Evolutionary conservation across 2,113 vertebrate genomes (phyloP), one percentile per base, ranked within the genome.

Genomic region (Rhinogobius similis): DNA sequence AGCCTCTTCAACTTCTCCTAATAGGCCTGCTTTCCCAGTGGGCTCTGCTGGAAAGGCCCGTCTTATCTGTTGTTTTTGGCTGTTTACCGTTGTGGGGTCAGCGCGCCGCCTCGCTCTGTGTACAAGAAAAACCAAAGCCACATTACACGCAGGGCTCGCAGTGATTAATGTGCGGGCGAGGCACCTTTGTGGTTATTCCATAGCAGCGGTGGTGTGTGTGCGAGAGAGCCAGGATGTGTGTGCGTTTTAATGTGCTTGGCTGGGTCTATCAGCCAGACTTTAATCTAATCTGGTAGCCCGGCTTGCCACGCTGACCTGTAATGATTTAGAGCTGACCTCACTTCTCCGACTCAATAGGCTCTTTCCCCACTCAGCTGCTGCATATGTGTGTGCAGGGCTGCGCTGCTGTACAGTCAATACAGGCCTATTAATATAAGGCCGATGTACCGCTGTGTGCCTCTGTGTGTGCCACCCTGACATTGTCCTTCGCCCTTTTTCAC

Each of bases 271-370:
- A 90, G 75, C 61, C 67, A 64, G 84, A 82, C 79, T 86, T 83
- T 87, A 88, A 90, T 89, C 79, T 87, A 89, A 91, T 91, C 81
- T 86, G 85, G 81, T 88, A 78, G 74, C 84, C 70, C 79, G 78
- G 81, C 81, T 71, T 72, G 77, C 82, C 81, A 75, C 59, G 55
- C 79, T 83, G 90, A 89, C 90, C 86, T 89, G 75, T 82, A 89
- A 88, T 91, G 85, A 91, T 88, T 90, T 88, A 86, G 64, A 85
- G 70, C 82, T 90, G 89, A 90, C 86, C 90, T 85, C 84, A 77
- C 75, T 84, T 79, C 82, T 86, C 85, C 70, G 83, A 84, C 81
- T 88, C 79, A 87, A 89, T 90, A 82, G 67, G 83, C 65, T 78
- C 36, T 39, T 79, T 69, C 64, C 55, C 77, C 68, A 62, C 74